These are phyloP conservation scores for Pammene fasciana DNA, from an alignment of 2,888 invertebrate species.

Conservation along the genomic window DNA sequence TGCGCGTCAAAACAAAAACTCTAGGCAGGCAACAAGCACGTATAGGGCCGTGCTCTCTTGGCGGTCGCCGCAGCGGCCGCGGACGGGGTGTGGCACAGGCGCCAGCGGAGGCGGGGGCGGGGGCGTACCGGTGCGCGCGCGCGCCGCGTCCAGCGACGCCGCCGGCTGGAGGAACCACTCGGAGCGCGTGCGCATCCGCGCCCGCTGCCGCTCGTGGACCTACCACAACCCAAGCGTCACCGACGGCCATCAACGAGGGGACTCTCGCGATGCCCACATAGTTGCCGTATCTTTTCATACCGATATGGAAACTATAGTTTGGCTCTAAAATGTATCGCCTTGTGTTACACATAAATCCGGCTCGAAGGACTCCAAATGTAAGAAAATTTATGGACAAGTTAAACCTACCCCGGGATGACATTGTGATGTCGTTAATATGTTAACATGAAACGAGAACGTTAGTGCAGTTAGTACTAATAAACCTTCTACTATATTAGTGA, in stretches of 20 bases:
- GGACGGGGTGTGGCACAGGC: constrained; percentile 44
- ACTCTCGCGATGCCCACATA: constrained; percentile 9
- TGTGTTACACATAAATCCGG: constrained; percentile 31
- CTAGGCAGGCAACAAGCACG: constrained; percentile 83
- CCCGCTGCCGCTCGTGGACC: constrained; percentile 98
- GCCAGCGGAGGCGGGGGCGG: constrained; percentile 46
- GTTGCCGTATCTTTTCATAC: not conserved
- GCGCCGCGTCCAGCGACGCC: constrained; percentile 78
- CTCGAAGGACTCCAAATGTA: constrained; percentile 25
- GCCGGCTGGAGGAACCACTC: constrained; percentile 97
- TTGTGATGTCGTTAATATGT: constrained; percentile 33
- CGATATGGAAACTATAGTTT: constrained; percentile 34
- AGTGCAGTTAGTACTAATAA: constrained; percentile 31
- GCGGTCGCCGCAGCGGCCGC: constrained; percentile 54
- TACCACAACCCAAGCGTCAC: constrained; percentile 66
- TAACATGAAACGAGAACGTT: constrained; percentile 42
- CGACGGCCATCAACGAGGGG: constrained; percentile 43
- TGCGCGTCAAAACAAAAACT: constrained; percentile 81
- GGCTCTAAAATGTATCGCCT: constrained; percentile 1
- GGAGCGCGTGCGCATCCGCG: constrained; percentile 97
- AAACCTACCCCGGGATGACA: constrained; percentile 21
- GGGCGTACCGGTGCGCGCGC: constrained; percentile 74
- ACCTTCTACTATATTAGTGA: constrained; percentile 36
- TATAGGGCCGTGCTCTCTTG: constrained; percentile 76
- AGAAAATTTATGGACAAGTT: not conserved